Evolutionary conservation across 1,140 invertebrate genomes (phyloP).

Genomic region (Drosophila chauvacae): DNA sequence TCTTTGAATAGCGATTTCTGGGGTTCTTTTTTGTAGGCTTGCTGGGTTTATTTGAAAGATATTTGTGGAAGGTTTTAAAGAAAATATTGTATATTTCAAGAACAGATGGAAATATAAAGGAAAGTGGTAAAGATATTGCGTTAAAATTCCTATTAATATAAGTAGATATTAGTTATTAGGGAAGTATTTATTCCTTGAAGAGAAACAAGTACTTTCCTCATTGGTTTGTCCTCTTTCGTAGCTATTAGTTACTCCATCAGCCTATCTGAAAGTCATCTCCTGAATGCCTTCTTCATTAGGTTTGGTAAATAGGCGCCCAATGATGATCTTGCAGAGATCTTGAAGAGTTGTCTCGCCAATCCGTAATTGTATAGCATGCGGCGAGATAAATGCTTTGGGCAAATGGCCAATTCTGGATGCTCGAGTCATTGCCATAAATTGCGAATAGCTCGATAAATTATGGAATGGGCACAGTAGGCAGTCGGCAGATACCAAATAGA

Average conservation of each 20-base stretch:
- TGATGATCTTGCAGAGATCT: slow-evolving; percentile 33
- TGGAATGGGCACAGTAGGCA: slow-evolving; percentile 56
- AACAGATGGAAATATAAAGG: no score
- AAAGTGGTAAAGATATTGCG: no score
- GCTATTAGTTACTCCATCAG: slow-evolving; percentile 1
- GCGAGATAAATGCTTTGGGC: slow-evolving; percentile 53
- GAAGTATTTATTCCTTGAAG: neutral
- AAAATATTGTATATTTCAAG: no score
- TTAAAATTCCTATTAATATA: neutral
- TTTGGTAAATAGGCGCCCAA: slow-evolving; percentile 5
- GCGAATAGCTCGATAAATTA: slow-evolving; percentile 49
- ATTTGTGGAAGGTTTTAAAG: neutral
- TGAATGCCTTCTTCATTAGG: slow-evolving; percentile 19
- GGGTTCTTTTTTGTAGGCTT: neutral
- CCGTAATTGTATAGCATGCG: slow-evolving; percentile 38
- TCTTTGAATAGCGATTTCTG: neutral
- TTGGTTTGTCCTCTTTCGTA: neutral
- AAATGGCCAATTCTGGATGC: slow-evolving; percentile 51
- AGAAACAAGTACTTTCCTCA: neutral
- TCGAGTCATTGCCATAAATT: slow-evolving; percentile 77
- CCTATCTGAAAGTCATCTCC: slow-evolving; percentile 27
- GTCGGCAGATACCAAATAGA: slow-evolving; percentile 40
- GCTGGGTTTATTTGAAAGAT: neutral
- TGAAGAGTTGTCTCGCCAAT: slow-evolving; percentile 4
- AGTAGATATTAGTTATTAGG: neutral